A percentile compares a stretch with the other conserved stretches of the same genome.
Evolutionary conservation across 2,113 vertebrate genomes (phyloP).

Genomic region (Hepsetus odoe): DNA sequence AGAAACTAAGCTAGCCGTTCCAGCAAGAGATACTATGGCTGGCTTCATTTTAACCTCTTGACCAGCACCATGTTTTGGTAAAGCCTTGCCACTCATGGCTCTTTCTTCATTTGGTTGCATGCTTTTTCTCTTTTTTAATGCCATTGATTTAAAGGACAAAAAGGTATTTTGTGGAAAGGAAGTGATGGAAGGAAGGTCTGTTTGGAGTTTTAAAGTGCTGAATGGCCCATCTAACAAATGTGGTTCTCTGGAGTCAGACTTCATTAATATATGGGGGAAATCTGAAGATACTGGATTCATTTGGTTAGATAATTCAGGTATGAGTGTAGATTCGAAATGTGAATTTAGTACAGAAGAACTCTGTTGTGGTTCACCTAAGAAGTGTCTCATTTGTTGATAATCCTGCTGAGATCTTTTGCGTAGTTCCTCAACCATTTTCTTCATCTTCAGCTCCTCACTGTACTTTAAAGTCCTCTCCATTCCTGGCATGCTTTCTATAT

Average conservation of each 20-base stretch:
- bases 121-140: conserved; percentile 14
- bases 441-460: conserved; percentile 62
- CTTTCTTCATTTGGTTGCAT: conserved; percentile 21
- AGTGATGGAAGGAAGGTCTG: conserved; percentile 14
- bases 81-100: background rate
- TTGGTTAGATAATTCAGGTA: background rate
- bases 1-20: conserved; percentile 63
- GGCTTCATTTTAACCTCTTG: conserved; percentile 48
- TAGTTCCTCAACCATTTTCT: conserved; percentile 64
- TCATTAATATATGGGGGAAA: background rate
- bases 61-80: background rate
- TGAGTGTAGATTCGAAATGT: background rate
- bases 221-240: background rate
- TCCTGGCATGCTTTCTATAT: conserved; percentile 19
- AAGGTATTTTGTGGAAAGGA: conserved; percentile 18
- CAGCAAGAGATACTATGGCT: conserved; percentile 64
- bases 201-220: conserved; percentile 31
- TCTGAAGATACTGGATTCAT: conserved; percentile 13
- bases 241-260: background rate
- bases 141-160: conserved; percentile 21
- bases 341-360: background rate
- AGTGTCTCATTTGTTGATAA: conserved; percentile 45
- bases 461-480: conserved; percentile 51
- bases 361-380: background rate
- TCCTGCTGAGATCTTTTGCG: conserved; percentile 59